A percentile compares a stretch with the other conserved stretches of the same genome.
Evolutionary conservation across 2,797 vertebrate species (phyloP).

Genomic region (Lagorchestes hirsutus): DNA sequence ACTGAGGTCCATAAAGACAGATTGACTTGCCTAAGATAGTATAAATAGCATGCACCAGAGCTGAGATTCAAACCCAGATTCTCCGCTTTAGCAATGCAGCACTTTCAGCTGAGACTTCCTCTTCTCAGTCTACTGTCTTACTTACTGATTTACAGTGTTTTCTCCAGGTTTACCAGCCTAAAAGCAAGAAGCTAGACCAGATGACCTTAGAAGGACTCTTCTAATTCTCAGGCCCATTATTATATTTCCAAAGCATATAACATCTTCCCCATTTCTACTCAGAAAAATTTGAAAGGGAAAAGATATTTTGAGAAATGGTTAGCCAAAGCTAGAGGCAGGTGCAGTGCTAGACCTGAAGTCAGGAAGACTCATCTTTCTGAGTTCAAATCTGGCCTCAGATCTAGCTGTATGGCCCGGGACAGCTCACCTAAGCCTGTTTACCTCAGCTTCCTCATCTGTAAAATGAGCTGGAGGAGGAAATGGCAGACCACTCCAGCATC

Average conservation of each 20-base stretch:
- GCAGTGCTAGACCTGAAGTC: too few species aligned
- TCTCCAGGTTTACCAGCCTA: neutral
- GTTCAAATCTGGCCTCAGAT: neutral
- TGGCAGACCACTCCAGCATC: neutral
- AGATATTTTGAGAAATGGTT: conserved; percentile 74
- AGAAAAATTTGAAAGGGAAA: conserved; percentile 69
- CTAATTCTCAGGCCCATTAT: neutral
- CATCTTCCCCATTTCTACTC: conserved; percentile 46
- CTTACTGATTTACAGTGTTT: neutral
- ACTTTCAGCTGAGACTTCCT: neutral
- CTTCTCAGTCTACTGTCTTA: neutral
- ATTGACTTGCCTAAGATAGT: neutral
- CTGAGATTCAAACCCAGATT: neutral
- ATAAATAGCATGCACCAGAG: neutral
- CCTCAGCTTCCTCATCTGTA: neutral
- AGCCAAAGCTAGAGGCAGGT: neutral
- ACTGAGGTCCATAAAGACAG: neutral
- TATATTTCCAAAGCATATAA: neutral
- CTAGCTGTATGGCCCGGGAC: neutral
- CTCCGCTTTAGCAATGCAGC: neutral
- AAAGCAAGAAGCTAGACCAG: neutral
- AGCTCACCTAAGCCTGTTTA: neutral
- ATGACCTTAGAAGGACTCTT: neutral
- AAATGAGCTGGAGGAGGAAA: neutral
- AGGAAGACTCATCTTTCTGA: neutral